phyloP scores from a whole-genome alignment of 2,797 vertebrate species.

The Acanthis flammea region DNA sequence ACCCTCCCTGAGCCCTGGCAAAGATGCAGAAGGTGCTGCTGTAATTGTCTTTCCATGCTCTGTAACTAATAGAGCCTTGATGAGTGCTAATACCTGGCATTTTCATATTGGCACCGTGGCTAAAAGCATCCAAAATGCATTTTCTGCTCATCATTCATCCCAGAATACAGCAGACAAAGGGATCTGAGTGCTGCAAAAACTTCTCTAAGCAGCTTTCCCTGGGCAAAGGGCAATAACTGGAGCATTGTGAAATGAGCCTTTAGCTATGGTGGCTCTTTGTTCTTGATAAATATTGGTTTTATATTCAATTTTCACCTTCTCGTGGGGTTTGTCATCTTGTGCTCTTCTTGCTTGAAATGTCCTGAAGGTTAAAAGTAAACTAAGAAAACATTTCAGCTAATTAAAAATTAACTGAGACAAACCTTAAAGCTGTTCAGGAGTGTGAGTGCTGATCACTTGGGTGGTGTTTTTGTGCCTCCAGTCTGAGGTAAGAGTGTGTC shows the following conservation, averaged over 20 bases:
- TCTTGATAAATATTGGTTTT: background rate
- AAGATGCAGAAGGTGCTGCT: background rate
- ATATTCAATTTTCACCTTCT: background rate
- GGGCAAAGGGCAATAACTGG: background rate
- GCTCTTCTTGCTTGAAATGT: background rate
- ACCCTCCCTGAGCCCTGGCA: background rate
- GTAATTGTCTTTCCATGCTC: background rate
- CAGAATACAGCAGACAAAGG: background rate
- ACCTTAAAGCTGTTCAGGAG: background rate
- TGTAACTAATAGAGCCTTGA: constrained; percentile 2
- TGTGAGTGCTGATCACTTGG: background rate
- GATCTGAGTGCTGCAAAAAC: background rate
- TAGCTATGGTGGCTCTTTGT: background rate
- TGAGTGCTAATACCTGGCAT: constrained; percentile 9
- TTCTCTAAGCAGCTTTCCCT: background rate
- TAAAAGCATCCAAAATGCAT: background rate
- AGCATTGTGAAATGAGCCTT: background rate
- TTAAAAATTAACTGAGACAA: background rate
- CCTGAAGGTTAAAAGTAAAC: background rate
- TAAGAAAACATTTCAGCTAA: background rate
- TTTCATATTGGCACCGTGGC: background rate
- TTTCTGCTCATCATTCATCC: background rate
- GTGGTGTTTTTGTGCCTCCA: background rate
- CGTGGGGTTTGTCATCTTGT: background rate
- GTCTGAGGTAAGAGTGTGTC: background rate